Percentiles rank a stretch among this genome's conserved stretches.
Evolutionary conservation across 37 sponge, comb jelly and placozoan genomes (phyloP).

Genomic region (Bolinopsis microptera): DNA sequence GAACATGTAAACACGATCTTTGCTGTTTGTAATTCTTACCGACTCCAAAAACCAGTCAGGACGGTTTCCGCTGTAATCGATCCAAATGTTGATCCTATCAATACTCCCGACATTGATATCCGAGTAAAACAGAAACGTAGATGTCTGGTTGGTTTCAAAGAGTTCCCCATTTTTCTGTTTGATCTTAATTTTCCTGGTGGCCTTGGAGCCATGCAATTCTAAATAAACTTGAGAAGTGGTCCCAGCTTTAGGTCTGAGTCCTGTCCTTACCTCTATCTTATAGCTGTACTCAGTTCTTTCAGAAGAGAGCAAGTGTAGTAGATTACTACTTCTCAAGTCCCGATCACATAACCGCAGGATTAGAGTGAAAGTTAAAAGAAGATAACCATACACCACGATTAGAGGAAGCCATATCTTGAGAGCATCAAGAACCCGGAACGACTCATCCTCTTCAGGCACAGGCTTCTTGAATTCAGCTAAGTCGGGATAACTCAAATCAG

Average conservation of each 20-base stretch:
- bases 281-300: background rate
- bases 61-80: slow-evolving; percentile 11
- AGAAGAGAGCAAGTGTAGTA: background rate
- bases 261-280: background rate
- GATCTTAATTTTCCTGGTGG: background rate
- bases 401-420: slow-evolving; percentile 36
- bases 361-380: background rate
- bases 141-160: slow-evolving; percentile 16
- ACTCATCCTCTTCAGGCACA: background rate
- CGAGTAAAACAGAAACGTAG: background rate
- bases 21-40: background rate
- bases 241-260: background rate
- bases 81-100: background rate
- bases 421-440: background rate
- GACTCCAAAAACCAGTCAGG: slow-evolving; percentile 42
- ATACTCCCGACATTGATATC: background rate
- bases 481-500: slow-evolving; percentile 5
- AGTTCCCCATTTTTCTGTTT: background rate
- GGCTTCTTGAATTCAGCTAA: background rate
- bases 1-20: background rate
- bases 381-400: background rate
- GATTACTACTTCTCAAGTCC: background rate
- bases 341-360: background rate
- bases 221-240: background rate
- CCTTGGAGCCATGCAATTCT: background rate